Evolutionary conservation across 2,888 invertebrate species (phyloP), one percentile per base, ranked within the genome.

Genomic region (Thereva nobilitata): DNA sequence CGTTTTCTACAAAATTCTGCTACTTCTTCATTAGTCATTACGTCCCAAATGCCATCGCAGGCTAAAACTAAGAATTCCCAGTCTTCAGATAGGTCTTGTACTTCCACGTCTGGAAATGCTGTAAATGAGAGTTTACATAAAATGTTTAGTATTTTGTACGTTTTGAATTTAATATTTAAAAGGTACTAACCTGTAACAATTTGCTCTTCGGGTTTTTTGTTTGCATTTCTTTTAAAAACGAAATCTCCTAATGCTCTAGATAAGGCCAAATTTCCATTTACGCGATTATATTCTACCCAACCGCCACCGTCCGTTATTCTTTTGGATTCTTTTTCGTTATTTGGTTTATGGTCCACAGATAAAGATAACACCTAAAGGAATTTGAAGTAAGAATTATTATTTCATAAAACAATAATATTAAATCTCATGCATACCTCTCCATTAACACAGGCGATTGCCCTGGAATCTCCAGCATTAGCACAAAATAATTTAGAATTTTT

Each of bases 41-140:
- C 98, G 80, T 99, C 99, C 98, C 99, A 99, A 73, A 99, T 98
- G 37, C 99, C 99, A 80, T 99, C 99, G 80, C 98, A 99, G 0
- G 98, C 99, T 73, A 99, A 84, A 44, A 99, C 87, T 65, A 98
- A 86, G 79, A 99, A 99, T 83, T 99, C 97, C 90, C 95, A 95
- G 70, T 96, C 93, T n/a, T 89, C 86, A 49, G 86, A 90, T 71
- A 98, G 82, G 68, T 89, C 86, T 71, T 89, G 87, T 53, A 88
- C 87, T 79, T 91, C 89, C 4, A 98, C 91, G 77, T 98, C 98
- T 0, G 98, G 98, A 77, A 87, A 92, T 0, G 97, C 98, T 95
- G 79, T 0, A 82, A 80, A 49, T 44, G 5, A 37, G 38, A 56
- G 45, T 37, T 23, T 23, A 23, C 2, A 23, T 23, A 23, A 23